Evolutionary conservation across 2,797 vertebrate species (phyloP), one percentile per base, ranked within the genome.

Genomic region (Podarcis lilfordi): DNA sequence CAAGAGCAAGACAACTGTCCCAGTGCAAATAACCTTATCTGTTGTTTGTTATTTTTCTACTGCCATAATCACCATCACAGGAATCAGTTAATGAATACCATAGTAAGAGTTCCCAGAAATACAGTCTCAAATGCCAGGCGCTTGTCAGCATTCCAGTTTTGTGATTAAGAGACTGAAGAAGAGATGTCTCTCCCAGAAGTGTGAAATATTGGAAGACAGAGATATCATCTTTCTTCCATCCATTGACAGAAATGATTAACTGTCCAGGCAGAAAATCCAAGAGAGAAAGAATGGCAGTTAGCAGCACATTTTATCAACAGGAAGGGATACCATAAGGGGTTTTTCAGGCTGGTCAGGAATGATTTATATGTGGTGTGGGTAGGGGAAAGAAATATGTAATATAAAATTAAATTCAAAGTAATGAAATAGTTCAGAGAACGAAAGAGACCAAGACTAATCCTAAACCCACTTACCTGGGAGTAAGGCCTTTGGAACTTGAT

Each of bases 1-100:
- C 50, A 55, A 76, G 61, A 92, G 72, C 27, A 91, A 89, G 87
- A 11, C 72, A 71, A 74, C 29, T 8, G 91, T 95, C 85, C 21
- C 27, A 71, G 0, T 82, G 66, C 45, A 61, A 75, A 75, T 78
- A 74, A 61, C 66, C 66, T 86, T 85, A 81, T 89, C 50, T 40
- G 50, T 85, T 82, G 82, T 87, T 9, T 50, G 10, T 27, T 79
- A 19, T 10, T 72, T 88, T 8, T 55, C 80, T n/a, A 72, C n/a
- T 84, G 90, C 71, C 1, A 1, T 3, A 3, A 37, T 17, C 5
- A 27, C 5, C 23, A 25, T 80, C 84, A 85, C 29, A 66, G 45
- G 27, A 68, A 32, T 84, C n/a, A 35, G 55, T 74, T 74, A 23
- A 80, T 29, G 35, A 78, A 75, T 8, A 0, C 59, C 76, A 59